A percentile compares a stretch with the other conserved stretches of the same genome.
These are phyloP conservation scores for Gymnobelideus leadbeateri DNA, from an alignment of 2,113 vertebrate species.

Conservation along the genomic window DNA sequence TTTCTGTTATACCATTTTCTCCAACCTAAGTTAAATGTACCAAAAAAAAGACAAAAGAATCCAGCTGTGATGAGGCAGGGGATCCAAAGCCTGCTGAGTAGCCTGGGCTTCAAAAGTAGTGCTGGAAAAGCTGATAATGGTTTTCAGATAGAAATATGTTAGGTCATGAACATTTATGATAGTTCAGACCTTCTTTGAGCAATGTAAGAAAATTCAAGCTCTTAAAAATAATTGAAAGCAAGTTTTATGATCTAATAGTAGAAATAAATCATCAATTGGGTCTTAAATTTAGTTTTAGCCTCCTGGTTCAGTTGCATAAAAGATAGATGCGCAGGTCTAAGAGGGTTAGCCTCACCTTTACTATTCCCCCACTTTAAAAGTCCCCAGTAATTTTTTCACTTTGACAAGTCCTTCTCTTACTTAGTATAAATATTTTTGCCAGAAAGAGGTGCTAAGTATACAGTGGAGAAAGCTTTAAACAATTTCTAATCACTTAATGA, in stretches of 20 bases:
- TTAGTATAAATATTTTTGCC: background rate
- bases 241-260: slow-evolving; percentile 52
- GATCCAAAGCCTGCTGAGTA: background rate
- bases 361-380: background rate
- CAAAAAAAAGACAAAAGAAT: background rate
- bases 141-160: slow-evolving; percentile 37
- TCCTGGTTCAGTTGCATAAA: slow-evolving; percentile 35
- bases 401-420: slow-evolving; percentile 23
- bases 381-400: background rate
- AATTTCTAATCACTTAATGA: background rate
- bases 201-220: slow-evolving; percentile 37
- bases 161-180: slow-evolving; percentile 39
- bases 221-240: slow-evolving; percentile 59
- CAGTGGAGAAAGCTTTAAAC: background rate
- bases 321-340: background rate
- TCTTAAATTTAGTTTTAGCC: slow-evolving; percentile 38
- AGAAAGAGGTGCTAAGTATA: slow-evolving; percentile 10
- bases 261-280: slow-evolving; percentile 53
- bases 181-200: slow-evolving; percentile 2
- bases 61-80: background rate
- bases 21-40: background rate
- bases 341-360: background rate
- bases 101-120: background rate
- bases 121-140: background rate
- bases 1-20: slow-evolving; percentile 3